A percentile compares a stretch with the other conserved stretches of the same genome.
Conservation (phyloP, 2,113 vertebrate genomes). For the Halichoeres trimaculatus region DNA sequence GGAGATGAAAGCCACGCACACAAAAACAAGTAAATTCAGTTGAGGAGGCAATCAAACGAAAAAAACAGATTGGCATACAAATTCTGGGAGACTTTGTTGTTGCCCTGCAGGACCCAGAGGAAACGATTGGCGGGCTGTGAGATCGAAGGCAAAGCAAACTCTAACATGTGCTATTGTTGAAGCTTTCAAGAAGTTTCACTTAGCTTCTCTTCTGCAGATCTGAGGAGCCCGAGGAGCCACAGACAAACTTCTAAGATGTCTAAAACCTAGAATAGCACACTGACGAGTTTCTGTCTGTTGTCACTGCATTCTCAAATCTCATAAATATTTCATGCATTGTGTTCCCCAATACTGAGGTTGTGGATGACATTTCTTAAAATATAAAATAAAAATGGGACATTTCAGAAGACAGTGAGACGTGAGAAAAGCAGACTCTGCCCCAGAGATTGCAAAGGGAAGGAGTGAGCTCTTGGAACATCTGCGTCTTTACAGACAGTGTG, state of each 20-base stretch:
- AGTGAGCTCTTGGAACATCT: neutral
- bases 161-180: constrained; percentile 36
- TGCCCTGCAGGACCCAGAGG: constrained; percentile 48
- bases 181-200: constrained; percentile 67
- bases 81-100: constrained; percentile 58
- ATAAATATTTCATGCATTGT: constrained; percentile 50
- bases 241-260: constrained; percentile 41
- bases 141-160: constrained; percentile 41
- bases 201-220: constrained; percentile 44
- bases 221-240: constrained; percentile 32
- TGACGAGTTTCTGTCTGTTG: constrained; percentile 48
- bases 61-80: constrained; percentile 46
- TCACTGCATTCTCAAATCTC: constrained; percentile 48
- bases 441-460: neutral
- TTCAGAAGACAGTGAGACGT: constrained; percentile 20
- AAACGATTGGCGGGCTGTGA: constrained; percentile 51
- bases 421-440: neutral
- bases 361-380: constrained; percentile 31
- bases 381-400: constrained; percentile 11
- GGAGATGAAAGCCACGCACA: constrained; percentile 47
- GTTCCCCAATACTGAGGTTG: constrained; percentile 30
- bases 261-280: constrained; percentile 40
- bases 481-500: constrained; percentile 28
- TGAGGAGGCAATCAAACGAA: constrained; percentile 55
- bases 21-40: constrained; percentile 59